Conservation (phyloP, 2,113 vertebrate species). For the Talpa occidentalis region DNA sequence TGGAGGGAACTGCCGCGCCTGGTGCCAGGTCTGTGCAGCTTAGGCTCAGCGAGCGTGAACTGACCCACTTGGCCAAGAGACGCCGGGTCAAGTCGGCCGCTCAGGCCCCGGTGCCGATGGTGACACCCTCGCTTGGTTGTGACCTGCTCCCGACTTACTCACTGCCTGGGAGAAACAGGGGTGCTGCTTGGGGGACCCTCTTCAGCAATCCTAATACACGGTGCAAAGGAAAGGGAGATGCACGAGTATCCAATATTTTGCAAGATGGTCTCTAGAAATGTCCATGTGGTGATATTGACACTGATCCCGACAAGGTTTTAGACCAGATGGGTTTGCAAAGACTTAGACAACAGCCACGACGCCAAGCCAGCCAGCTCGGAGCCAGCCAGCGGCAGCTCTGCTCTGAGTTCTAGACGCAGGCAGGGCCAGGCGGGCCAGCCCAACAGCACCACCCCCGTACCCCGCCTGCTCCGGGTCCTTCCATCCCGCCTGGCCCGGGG, state of each 20-base stretch:
- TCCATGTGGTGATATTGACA: background rate
- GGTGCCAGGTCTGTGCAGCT: too few species aligned
- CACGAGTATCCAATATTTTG: background rate
- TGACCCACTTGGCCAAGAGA: background rate
- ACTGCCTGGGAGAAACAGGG: background rate
- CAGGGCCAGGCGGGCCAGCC: too few species aligned
- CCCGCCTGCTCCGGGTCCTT: rapidly evolving
- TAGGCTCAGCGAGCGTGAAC: background rate
- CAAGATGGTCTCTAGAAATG: background rate
- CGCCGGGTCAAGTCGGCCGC: rapidly evolving
- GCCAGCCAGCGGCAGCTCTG: too few species aligned
- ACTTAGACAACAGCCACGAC: background rate
- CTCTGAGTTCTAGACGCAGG: too few species aligned
- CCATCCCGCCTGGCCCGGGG: background rate
- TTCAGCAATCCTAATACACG: background rate
- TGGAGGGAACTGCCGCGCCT: too few species aligned
- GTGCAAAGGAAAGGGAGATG: background rate
- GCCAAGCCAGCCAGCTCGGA: background rate
- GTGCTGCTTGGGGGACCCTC: background rate
- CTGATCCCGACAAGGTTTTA: background rate
- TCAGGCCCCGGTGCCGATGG: rapidly evolving
- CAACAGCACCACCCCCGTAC: too few species aligned
- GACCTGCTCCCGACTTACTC: too few species aligned
- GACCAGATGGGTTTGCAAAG: background rate
- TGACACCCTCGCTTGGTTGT: background rate